These are phyloP conservation scores for Pilophorus perplexus DNA, from an alignment of 2,888 invertebrate genomes.

Conservation along the genomic window DNA sequence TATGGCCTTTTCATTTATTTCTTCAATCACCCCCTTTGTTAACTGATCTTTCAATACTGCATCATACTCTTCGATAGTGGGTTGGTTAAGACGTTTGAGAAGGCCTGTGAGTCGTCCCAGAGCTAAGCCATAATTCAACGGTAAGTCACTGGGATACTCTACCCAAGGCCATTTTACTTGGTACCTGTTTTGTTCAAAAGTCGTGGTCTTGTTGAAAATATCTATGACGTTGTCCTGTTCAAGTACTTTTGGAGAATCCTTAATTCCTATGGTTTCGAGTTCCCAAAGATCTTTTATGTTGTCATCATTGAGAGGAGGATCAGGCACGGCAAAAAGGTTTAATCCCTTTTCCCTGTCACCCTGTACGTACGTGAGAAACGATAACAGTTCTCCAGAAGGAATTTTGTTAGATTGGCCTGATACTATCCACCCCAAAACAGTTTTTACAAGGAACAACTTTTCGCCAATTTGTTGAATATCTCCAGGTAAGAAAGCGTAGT, in stretches of 20 bases:
- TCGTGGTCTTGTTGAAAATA: conserved; percentile 4
- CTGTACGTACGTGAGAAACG: conserved; percentile 5
- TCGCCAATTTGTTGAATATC: background rate
- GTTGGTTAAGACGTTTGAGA: background rate
- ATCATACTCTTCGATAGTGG: background rate
- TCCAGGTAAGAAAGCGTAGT: background rate
- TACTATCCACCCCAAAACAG: conserved; percentile 10
- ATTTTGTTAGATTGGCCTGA: background rate
- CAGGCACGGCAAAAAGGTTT: background rate
- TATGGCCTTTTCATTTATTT: background rate
- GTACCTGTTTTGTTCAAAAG: background rate
- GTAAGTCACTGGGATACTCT: background rate
- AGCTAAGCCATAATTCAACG: background rate
- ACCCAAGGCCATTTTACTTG: conserved; percentile 23
- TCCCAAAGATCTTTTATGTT: conserved; percentile 9
- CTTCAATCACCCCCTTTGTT: conserved; percentile 2
- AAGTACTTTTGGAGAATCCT: background rate
- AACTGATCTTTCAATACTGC: conserved; percentile 5
- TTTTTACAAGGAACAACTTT: background rate
- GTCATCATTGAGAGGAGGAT: conserved; percentile 4
- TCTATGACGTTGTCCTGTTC: conserved; percentile 5
- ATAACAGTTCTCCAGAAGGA: background rate
- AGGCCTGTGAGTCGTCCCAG: background rate
- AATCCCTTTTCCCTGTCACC: background rate
- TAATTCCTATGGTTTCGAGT: conserved; percentile 11